Base-by-base conservation (phyloP, 2,113 vertebrate species). In the Misgurnus mizolepis region DNA sequence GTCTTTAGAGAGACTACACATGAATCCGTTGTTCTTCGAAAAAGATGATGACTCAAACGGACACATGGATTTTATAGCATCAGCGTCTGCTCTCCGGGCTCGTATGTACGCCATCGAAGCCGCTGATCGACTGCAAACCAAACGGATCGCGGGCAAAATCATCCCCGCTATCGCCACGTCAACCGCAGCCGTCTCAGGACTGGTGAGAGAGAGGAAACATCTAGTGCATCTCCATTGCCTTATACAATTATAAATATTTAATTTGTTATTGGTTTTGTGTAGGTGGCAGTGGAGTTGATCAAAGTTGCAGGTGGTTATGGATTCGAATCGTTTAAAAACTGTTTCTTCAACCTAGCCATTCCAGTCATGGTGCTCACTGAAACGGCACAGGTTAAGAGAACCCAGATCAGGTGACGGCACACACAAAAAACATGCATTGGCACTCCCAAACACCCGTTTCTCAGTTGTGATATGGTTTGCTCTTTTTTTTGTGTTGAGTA, bases 121-220 rank as follows among this genome's bases (percentile, higher is more conserved):
- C 0, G 96, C 96, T 5, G 96, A 98, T 87, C 91, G 97, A 50
- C 92, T 98, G 43, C 97, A 98, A 93, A 97, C 97, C 77, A 99
- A 99, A 82, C 95, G 97, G 53, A 98, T 99, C 62, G 98, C 98
- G 53, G 98, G 98, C 3, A 98, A 98, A 90, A 99, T 99, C 84
- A 99, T 99, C 86, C 98, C 98, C 17, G 98, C 97, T 15, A 99
- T 99, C 62, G 98, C 98, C 83, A 99, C 98, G n/a, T 95, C 97
- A 56, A 99, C 98, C 17, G 98, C 98, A 66, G 95, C 97, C 4
- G 98, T 99, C 8, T 96, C 97, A 53, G 98, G 98, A 66, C 90
- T 98, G 95, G 98, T 99, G 81, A 92, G 95, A 17, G 50, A 11
- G 55, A 58, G 18, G 43, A 45, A 5, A 53, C 50, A 53, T 53